Percentiles rank a stretch among this genome's conserved stretches.
Evolutionary conservation across 2,113 vertebrate genomes (phyloP).

Genomic region (Parotia lawesii): DNA sequence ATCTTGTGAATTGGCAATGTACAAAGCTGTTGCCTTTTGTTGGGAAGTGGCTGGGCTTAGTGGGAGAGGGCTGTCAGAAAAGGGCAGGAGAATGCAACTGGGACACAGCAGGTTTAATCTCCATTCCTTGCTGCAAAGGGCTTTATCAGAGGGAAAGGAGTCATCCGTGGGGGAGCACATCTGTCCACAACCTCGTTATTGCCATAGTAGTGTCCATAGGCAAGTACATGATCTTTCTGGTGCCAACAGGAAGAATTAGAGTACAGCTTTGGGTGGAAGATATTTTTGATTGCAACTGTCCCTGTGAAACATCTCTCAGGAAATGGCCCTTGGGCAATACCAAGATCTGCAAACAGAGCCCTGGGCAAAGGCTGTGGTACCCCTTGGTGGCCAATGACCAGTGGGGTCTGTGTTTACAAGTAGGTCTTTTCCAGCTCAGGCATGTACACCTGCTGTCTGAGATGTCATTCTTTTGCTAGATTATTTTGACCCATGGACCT

Average conservation of each 20-base stretch:
- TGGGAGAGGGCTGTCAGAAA: neutral
- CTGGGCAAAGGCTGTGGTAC: neutral
- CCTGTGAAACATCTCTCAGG: accelerated
- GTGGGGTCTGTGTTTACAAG: neutral
- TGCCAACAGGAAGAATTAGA: neutral
- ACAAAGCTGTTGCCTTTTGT: neutral
- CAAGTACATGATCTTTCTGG: neutral
- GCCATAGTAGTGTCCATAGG: neutral
- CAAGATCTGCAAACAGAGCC: neutral
- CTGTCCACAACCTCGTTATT: neutral
- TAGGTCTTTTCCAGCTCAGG: neutral
- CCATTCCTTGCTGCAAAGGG: neutral
- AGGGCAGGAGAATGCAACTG: neutral
- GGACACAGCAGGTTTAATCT: neutral
- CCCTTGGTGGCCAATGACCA: accelerated
- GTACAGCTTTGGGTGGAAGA: neutral
- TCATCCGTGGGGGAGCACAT: neutral
- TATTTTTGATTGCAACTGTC: neutral
- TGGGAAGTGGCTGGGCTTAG: neutral
- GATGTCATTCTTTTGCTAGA: neutral
- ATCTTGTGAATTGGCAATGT: neutral
- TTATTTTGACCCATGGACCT: neutral
- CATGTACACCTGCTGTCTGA: neutral
- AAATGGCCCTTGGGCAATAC: neutral
- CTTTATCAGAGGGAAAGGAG: neutral